A percentile compares a stretch with the other conserved stretches of the same genome.
These are phyloP conservation scores for Torymus tubicola DNA, from an alignment of 2,888 invertebrate species.

Conservation along the genomic window DNA sequence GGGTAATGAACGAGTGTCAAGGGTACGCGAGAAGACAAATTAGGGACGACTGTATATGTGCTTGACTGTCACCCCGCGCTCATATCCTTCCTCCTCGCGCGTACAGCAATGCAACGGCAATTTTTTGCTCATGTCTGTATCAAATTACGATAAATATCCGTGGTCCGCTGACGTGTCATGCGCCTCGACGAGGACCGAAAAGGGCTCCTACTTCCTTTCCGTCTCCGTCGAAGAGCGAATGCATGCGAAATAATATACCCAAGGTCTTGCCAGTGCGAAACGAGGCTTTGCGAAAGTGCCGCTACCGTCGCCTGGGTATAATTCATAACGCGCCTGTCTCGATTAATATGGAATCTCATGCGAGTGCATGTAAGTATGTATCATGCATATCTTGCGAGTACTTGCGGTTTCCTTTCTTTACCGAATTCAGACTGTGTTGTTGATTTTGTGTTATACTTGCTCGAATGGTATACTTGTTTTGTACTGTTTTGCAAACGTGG, in stretches of 20 bases:
- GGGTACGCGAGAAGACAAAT: constrained; percentile 18
- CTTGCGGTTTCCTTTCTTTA: constrained; percentile 34
- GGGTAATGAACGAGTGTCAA: not conserved
- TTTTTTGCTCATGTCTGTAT: constrained; percentile 38
- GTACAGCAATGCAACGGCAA: not conserved
- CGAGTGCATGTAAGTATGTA: constrained; percentile 18
- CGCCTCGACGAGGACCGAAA: constrained; percentile 16
- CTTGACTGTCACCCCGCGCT: not conserved
- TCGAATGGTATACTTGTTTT: constrained; percentile 5
- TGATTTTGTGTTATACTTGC: constrained; percentile 27
- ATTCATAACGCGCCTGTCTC: constrained; percentile 48
- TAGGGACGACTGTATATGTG: constrained; percentile 5
- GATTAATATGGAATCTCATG: constrained; percentile 47
- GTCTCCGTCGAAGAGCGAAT: not conserved
- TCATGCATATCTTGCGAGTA: not conserved
- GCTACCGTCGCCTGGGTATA: constrained; percentile 7
- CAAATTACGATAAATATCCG: constrained; percentile 56
- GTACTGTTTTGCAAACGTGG: not conserved
- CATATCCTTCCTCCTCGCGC: constrained; percentile 1
- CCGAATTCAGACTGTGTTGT: constrained; percentile 37
- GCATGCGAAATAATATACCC: not conserved
- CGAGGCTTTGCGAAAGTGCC: not conserved
- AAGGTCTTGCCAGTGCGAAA: not conserved
- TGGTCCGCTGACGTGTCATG: constrained; percentile 19
- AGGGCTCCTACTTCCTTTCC: constrained; percentile 22